Conservation (phyloP, 2,113 vertebrate genomes). For the Entelurus aequoreus region DNA sequence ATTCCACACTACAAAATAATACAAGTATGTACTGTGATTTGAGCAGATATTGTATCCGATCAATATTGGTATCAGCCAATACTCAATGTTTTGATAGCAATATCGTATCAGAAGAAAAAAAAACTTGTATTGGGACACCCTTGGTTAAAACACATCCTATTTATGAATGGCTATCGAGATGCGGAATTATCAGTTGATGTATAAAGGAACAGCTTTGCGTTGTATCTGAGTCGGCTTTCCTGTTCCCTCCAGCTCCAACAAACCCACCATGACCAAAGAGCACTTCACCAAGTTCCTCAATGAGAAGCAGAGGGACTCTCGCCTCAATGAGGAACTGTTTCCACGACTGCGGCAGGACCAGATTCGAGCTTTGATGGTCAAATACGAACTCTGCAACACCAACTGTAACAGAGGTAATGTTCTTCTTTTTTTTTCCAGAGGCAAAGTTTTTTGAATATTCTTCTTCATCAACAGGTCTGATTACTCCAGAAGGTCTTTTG, state of each 20-base stretch:
- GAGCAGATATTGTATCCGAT: too few relatives aligned
- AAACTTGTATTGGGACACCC: too few relatives aligned
- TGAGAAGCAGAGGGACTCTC: conserved; percentile 87
- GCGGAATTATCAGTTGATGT: too few relatives aligned
- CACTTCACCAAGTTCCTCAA: conserved; percentile 93
- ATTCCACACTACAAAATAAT: too few relatives aligned
- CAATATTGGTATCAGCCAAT: too few relatives aligned
- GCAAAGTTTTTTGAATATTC: neutral
- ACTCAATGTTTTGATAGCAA: too few relatives aligned
- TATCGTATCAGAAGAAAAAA: too few relatives aligned
- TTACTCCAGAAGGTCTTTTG: conserved; percentile 89
- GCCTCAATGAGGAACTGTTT: conserved; percentile 88
- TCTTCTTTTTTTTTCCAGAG: neutral
- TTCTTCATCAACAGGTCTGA: conserved; percentile 74
- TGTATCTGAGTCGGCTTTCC: conserved; percentile 1
- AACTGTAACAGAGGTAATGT: conserved; percentile 85
- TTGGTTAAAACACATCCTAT: too few relatives aligned
- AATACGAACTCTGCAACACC: conserved; percentile 82
- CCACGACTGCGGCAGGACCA: conserved; percentile 83
- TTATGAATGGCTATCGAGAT: neutral
- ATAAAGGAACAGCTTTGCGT: too few relatives aligned
- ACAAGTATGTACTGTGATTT: too few relatives aligned
- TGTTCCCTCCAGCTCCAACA: conserved; percentile 63
- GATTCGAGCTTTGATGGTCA: conserved; percentile 88
- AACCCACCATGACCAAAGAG: conserved; percentile 96